Evolutionary conservation across 2,888 invertebrate species (phyloP).

Genomic region (Melitaea athalia): DNA sequence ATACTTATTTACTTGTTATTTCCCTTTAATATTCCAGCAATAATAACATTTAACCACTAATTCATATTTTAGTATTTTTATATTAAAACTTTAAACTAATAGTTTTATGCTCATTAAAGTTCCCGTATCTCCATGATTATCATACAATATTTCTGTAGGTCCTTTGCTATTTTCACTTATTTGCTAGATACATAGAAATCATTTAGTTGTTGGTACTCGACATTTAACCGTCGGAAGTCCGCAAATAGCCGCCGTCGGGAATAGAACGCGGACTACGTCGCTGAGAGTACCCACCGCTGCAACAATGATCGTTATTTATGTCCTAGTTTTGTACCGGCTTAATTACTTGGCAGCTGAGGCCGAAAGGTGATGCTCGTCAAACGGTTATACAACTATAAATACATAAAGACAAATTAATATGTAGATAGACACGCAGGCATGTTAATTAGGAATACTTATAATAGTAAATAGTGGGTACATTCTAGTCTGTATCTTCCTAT

Average conservation of each 20-base stretch:
- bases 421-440: no score
- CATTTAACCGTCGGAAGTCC: conserved; percentile 47
- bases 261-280: conserved; percentile 38
- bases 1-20: no score
- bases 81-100: no score
- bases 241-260: conserved; percentile 46
- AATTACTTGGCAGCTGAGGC: conserved; percentile 8
- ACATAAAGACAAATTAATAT: not conserved
- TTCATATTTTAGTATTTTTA: no score
- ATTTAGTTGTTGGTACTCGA: conserved; percentile 14
- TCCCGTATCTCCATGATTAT: not conserved
- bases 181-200: not conserved
- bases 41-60: no score
- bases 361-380: conserved; percentile 3
- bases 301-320: conserved; percentile 37
- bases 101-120: no score
- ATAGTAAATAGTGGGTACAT: no score
- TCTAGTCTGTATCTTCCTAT: no score
- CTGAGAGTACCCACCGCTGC: conserved; percentile 28
- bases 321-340: conserved; percentile 9
- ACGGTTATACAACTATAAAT: not conserved
- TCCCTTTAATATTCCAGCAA: no score
- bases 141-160: no score
- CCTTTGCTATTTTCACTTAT: not conserved
- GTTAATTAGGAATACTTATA: no score